Percentiles rank a stretch among this genome's conserved stretches.
These are phyloP conservation scores for Platycercus adscitus DNA, from an alignment of 2,113 vertebrate genomes.

Conservation along the genomic window DNA sequence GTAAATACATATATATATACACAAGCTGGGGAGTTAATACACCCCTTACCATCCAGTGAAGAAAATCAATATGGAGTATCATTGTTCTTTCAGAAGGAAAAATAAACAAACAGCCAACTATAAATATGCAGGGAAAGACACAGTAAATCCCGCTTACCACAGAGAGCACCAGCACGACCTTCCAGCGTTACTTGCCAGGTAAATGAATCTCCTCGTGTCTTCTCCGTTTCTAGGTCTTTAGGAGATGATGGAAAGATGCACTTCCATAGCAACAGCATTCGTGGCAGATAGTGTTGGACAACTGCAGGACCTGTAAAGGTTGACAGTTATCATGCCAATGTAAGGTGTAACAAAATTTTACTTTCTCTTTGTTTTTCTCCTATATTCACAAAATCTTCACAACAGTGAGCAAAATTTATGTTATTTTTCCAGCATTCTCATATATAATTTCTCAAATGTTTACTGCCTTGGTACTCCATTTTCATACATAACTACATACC, in stretches of 20 bases:
- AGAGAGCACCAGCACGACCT: constrained; percentile 91
- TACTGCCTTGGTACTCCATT: neutral
- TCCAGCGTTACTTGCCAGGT: constrained; percentile 95
- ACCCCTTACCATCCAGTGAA: neutral
- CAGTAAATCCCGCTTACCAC: constrained; percentile 78
- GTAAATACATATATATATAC: neutral
- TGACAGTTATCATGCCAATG: neutral
- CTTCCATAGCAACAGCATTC: constrained; percentile 87
- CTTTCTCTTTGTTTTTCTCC: neutral
- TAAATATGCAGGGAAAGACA: neutral
- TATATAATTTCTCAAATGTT: neutral
- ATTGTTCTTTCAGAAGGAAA: neutral
- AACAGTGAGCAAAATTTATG: neutral
- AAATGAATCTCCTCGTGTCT: constrained; percentile 89
- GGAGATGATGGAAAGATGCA: constrained; percentile 88
- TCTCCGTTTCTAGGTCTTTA: constrained; percentile 89
- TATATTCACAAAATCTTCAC: neutral
- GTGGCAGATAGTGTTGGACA: constrained; percentile 84
- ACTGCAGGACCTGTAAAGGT: constrained; percentile 84
- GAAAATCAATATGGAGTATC: neutral
- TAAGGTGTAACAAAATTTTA: neutral
- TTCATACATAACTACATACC: neutral
- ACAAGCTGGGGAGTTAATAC: neutral
- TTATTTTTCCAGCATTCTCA: neutral
- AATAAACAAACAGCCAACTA: neutral